These are phyloP conservation scores for Nixonia krombeini DNA, from an alignment of 1,140 invertebrate genomes.

Conservation along the genomic window DNA sequence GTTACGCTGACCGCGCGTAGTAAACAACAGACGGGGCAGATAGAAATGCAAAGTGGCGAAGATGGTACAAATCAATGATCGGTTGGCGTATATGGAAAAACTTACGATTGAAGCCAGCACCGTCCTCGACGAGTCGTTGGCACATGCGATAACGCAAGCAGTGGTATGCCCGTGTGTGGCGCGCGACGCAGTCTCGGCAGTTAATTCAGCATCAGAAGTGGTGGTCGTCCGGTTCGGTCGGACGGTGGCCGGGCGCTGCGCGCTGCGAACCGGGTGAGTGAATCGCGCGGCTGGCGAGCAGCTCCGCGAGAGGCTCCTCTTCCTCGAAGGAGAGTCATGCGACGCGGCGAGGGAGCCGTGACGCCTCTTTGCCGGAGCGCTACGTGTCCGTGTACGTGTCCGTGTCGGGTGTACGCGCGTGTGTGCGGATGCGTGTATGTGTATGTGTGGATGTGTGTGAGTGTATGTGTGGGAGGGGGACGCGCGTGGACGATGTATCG, in stretches of 20 bases:
- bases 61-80: conserved; percentile 1
- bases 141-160: neutral
- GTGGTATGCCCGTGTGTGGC: neutral
- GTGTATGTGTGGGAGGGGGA: no score
- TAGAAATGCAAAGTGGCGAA: neutral
- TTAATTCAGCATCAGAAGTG: conserved; percentile 42
- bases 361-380: conserved; percentile 1
- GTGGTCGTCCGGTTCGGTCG: conserved; percentile 36
- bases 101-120: conserved; percentile 1
- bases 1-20: no score
- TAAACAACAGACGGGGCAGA: no score
- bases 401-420: no score
- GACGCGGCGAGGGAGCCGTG: conserved; percentile 1
- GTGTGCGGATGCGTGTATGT: no score
- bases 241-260: conserved; percentile 28
- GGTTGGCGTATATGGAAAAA: neutral
- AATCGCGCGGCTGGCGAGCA: conserved; percentile 1
- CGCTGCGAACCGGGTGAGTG: conserved; percentile 14
- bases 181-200: conserved; percentile 16
- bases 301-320: neutral
- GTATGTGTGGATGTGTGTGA: no score
- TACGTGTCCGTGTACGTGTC: conserved; percentile 8
- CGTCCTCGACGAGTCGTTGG: no score
- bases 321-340: neutral
- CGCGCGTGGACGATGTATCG: conserved; percentile 19